Conservation (phyloP, 2,113 vertebrate species). For the Trogon surrucura region DNA sequence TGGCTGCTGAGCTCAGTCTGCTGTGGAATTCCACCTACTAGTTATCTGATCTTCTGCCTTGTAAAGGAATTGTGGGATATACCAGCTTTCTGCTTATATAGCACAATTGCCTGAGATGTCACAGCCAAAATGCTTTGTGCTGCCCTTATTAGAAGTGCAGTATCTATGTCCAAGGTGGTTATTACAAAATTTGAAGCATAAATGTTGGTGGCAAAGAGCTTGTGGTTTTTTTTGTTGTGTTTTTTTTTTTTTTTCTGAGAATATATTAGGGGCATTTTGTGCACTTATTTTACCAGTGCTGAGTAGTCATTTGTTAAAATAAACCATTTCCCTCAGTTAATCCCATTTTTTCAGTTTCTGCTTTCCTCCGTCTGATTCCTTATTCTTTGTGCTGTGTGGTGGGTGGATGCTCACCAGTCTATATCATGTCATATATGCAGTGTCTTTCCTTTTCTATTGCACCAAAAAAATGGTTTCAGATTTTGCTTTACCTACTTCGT, state of each 20-base stretch:
- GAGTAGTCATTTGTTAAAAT: background rate
- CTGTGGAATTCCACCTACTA: background rate
- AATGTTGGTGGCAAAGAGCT: background rate
- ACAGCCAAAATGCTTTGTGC: background rate
- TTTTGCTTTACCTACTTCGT: background rate
- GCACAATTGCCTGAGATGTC: background rate
- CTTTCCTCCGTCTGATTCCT: background rate
- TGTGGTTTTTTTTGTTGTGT: no score
- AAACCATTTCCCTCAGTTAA: slow-evolving; percentile 18
- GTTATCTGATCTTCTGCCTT: slow-evolving; percentile 1
- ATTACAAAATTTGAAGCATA: slow-evolving; percentile 20
- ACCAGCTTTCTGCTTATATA: background rate
- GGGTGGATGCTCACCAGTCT: background rate
- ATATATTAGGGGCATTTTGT: background rate
- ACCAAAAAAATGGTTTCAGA: background rate
- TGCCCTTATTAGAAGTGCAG: slow-evolving; percentile 11
- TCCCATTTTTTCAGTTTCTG: background rate
- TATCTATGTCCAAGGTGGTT: slow-evolving; percentile 25
- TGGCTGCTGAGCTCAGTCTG: background rate
- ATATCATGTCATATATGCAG: accelerated
- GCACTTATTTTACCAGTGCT: background rate
- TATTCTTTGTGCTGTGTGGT: background rate
- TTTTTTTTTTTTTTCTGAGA: background rate
- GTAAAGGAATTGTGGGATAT: background rate
- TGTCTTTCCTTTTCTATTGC: background rate